Base-by-base conservation (phyloP, 2,888 invertebrate genomes). In the Chrysolina haemoptera region DNA sequence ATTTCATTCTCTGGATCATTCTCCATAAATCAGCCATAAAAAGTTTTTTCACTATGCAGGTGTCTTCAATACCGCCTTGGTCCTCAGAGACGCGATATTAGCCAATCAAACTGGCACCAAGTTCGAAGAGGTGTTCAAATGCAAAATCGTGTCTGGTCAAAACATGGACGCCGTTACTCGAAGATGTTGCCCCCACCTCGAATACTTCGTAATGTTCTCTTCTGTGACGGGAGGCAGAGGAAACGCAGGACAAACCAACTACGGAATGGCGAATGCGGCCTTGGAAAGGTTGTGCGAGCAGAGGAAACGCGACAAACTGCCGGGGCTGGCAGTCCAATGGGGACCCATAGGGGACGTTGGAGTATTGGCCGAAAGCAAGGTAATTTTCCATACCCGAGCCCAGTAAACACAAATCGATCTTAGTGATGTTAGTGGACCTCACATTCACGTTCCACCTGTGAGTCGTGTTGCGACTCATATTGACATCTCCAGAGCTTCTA, bases 121-220 rank as follows among this genome's bases (percentile, higher is more conserved):
- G n/a, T 92, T 91, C 79, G 86, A 89, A 74, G 89, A 89, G n/a
- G 90, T 90, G 0, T 89, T 89, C 73, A 86, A 85, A n/a, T 88
- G 91, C 0, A 94, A 94, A 86, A 91, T 91, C 9, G 84, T 87
- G 76, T 91, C 91, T n/a, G 91, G 92, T 0, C 84, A 88, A 62
- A 87, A 90, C 78, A 82, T 93, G 65, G 93, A 93, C 81, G 62
- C 76, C 35, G 46, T 89, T 0, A 89, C 91, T 0, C 88, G 93
- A 70, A 86, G 87, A 55, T 65, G 18, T 20, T 91, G 91, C 66
- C 85, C 85, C 0, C n/a, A 81, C 1, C 80, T 90, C n/a, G 78
- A 82, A 4, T 73, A 79, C 70, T 83, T 82, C 73, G 82, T 84
- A 0, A 77, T 80, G 11, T 82, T 80, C 46, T 81, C 82, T 9